Base-by-base conservation (phyloP, 1,140 invertebrate species). In the Heterodera carotae region DNA sequence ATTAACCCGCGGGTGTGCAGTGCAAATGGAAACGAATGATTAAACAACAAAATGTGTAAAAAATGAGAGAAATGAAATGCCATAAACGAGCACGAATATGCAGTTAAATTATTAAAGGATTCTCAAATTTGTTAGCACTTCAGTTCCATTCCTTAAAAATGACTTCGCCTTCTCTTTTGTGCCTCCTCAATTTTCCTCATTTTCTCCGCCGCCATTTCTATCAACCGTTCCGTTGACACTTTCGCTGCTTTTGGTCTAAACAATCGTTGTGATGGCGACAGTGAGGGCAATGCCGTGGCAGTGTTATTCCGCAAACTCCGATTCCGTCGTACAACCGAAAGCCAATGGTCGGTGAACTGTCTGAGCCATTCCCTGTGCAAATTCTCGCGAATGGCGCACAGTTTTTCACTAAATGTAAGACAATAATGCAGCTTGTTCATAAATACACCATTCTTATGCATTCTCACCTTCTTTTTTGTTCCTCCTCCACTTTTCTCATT, bases 321-420 rank as follows among this genome's bases (percentile, higher is more conserved):
- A 72, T 77, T 77, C 29, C 69, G 53, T 36, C 68, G 59, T 2
- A 69, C 67, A 22, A 69, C 39, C 27, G 15, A 10, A n/a, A 69
- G 27, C 76, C 76, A 77, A 39, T 72, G 76, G 72, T 77, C 48
- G 53, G 76, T 60, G 64, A 77, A 77, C 72, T 75, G 76, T 31
- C 69, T 29, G 10, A 69, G 59, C 77, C 75, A 76, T 15, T 34
- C 39, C 27, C 43, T 27, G 22, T 76, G 69, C 34, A 75, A 69
- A 74, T 75, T 75, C 12, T 76, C n/a, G 29, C 69, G 27, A 76
- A 75, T 75, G 25, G 27, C 71, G 12, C 36, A 25, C 48, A 75
- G 48, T 43, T 48, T 60, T 4, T 15, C 22, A 29, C n/a, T 36
- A n/a, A 73, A 72, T n/a, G n/a, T n/a, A n/a, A n/a, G n/a, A n/a